A percentile compares a stretch with the other conserved stretches of the same genome.
Evolutionary conservation across 2,888 invertebrate genomes (phyloP).

Genomic region (Hecatera dysodea): DNA sequence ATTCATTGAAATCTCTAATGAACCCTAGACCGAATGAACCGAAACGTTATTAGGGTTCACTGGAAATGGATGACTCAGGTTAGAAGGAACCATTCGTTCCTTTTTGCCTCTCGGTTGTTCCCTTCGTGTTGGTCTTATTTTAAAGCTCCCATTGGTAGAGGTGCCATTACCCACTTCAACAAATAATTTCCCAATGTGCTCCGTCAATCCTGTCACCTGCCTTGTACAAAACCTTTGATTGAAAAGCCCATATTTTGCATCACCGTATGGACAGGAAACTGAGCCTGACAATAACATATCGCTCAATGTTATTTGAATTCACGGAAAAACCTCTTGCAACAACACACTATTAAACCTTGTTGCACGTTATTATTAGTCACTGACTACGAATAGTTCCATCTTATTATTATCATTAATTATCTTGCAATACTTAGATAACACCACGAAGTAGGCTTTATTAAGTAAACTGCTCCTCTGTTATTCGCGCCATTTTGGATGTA

Average conservation of each 20-base stretch:
- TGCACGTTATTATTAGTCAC: constrained; percentile 16
- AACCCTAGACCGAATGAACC: background rate
- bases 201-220: background rate
- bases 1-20: background rate
- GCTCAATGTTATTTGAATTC: background rate
- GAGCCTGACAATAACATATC: background rate
- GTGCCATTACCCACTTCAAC: too few relatives aligned
- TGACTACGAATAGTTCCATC: constrained; percentile 17
- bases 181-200: background rate
- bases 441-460: constrained; percentile 47
- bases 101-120: background rate
- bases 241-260: background rate
- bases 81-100: too few relatives aligned
- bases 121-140: background rate
- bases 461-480: constrained; percentile 40
- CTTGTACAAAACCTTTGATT: background rate
- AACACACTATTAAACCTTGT: background rate
- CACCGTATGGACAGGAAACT: background rate
- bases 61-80: too few relatives aligned
- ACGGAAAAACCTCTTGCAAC: constrained; percentile 15
- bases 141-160: background rate
- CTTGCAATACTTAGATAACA: constrained; percentile 52
- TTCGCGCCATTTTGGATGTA: constrained; percentile 43
- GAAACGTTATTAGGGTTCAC: background rate
- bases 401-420: constrained; percentile 48